Percentiles rank a stretch among this genome's conserved stretches.
phyloP scores from a whole-genome alignment of 2,888 invertebrate species.

The Scaptomyza parva region DNA sequence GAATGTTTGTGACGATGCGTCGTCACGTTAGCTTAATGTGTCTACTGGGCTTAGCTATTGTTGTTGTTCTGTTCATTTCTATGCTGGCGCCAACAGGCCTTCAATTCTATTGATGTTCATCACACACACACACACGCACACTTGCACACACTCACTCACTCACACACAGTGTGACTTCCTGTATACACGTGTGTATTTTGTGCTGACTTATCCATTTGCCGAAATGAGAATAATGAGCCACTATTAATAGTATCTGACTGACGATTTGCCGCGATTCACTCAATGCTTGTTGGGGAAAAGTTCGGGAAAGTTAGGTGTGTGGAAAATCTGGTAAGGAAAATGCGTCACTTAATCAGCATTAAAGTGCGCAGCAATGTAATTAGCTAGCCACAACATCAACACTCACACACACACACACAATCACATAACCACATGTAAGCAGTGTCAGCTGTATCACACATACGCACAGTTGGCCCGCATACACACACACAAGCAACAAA shows the following conservation, averaged over 20 bases:
- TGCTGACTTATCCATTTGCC: conserved; percentile 54
- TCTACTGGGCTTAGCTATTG: conserved; percentile 31
- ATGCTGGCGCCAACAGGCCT: conserved; percentile 50
- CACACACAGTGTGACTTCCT: neutral
- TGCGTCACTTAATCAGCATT: conserved; percentile 52
- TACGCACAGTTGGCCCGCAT: neutral
- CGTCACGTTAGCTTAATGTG: conserved; percentile 47
- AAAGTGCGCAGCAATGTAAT: conserved; percentile 44
- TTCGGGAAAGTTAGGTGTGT: neutral
- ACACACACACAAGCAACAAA: conserved; percentile 7
- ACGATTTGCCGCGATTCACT: conserved; percentile 46
- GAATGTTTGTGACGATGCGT: conserved; percentile 27
- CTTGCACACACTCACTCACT: neutral
- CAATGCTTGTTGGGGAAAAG: conserved; percentile 22
- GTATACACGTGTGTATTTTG: conserved; percentile 12
- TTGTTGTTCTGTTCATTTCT: conserved; percentile 11
- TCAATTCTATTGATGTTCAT: conserved; percentile 47
- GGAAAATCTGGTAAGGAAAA: conserved; percentile 1
- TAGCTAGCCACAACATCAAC: conserved; percentile 16
- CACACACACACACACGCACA: conserved; percentile 21
- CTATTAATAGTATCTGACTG: conserved; percentile 57
- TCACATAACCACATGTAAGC: neutral
- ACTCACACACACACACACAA: neutral
- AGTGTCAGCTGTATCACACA: neutral
- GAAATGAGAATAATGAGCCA: conserved; percentile 68